These are phyloP conservation scores for Dermochelys coriacea DNA, from an alignment of 2,797 vertebrate genomes.

Conservation along the genomic window DNA sequence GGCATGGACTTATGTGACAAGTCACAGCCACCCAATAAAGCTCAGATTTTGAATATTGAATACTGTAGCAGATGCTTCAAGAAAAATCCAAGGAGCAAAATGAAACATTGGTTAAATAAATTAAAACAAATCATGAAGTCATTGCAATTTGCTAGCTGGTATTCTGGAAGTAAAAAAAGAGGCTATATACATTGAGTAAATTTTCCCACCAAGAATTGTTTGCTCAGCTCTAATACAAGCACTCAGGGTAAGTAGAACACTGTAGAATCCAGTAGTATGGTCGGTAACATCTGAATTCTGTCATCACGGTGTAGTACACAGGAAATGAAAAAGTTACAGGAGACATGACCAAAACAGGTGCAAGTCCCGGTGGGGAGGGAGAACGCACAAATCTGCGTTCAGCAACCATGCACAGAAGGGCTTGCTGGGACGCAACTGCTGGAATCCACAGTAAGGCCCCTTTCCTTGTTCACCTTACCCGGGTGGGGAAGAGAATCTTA, in stretches of 20 bases:
- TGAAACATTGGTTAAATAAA: background rate
- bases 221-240: background rate
- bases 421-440: background rate
- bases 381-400: background rate
- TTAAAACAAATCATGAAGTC: background rate
- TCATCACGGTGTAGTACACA: background rate
- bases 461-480: background rate
- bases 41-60: background rate
- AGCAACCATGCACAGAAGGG: background rate
- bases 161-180: background rate
- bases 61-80: background rate
- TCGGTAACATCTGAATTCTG: background rate
- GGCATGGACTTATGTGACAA: background rate
- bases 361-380: background rate
- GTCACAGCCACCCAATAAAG: background rate
- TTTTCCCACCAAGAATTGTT: background rate
- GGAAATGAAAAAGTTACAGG: fast-evolving
- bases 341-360: background rate
- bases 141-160: background rate
- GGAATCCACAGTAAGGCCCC: background rate
- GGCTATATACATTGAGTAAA: background rate
- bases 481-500: background rate
- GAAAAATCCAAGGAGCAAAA: background rate
- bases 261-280: background rate
- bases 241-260: background rate